Evolutionary conservation across 1,140 invertebrate species (phyloP).

Genomic region (Galleria mellonella): DNA sequence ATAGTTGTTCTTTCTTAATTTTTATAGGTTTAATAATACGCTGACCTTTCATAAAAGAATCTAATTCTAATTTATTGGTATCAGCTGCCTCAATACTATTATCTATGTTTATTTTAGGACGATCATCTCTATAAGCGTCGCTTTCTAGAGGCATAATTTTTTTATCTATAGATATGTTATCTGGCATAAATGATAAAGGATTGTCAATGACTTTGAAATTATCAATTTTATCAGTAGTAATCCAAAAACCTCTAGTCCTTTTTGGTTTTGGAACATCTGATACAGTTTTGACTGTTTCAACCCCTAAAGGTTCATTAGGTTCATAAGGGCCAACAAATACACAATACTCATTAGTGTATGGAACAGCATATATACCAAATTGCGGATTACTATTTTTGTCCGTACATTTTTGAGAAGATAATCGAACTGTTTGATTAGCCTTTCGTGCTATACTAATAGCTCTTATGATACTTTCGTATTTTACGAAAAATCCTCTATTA

Average conservation of each 20-base stretch:
- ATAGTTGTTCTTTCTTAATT: too few species aligned
- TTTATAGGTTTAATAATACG: too few species aligned
- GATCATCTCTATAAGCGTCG: slow-evolving; percentile 2
- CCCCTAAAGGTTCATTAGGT: slow-evolving; percentile 45
- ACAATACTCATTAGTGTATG: slow-evolving; percentile 35
- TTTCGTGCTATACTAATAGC: slow-evolving; percentile 45
- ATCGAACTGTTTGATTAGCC: slow-evolving; percentile 51
- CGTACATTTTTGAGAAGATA: slow-evolving; percentile 46
- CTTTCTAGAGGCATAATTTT: slow-evolving; percentile 22
- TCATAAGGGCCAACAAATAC: slow-evolving; percentile 63
- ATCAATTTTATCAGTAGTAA: slow-evolving; percentile 52
- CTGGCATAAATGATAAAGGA: slow-evolving; percentile 47
- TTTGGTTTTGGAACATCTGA: slow-evolving; percentile 9
- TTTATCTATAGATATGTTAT: slow-evolving; percentile 9
- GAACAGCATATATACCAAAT: slow-evolving; percentile 63
- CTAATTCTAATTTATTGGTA: too few species aligned
- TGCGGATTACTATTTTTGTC: slow-evolving; percentile 25
- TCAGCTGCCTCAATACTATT: too few species aligned
- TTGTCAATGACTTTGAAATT: slow-evolving; percentile 55
- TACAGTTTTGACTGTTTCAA: slow-evolving; percentile 45
- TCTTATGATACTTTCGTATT: slow-evolving; percentile 49
- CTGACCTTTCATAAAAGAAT: too few species aligned
- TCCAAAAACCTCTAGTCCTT: slow-evolving; percentile 52
- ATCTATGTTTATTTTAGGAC: too few species aligned
- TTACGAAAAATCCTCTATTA: slow-evolving; percentile 59